A percentile compares a stretch with the other conserved stretches of the same genome.
phyloP scores from a whole-genome alignment of 2,113 vertebrate species.

The Pan paniscus region DNA sequence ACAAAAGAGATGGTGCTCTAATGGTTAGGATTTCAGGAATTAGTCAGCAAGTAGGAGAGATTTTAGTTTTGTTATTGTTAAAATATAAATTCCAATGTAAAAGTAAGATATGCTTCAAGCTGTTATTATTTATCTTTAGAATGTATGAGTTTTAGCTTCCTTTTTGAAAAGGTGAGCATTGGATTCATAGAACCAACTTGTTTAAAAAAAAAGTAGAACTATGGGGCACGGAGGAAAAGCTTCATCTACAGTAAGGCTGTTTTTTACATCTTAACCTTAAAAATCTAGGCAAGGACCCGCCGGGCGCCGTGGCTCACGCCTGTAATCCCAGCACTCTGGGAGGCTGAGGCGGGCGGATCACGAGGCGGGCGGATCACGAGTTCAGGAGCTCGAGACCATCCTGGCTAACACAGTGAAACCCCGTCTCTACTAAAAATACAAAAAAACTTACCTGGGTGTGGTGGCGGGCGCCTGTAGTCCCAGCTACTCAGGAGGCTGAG shows the following conservation, averaged over 20 bases:
- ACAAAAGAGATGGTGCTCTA: not conserved
- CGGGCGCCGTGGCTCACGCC: no score
- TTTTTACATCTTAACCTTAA: not conserved
- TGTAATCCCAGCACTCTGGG: no score
- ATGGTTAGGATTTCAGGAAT: not conserved
- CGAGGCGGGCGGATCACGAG: no score
- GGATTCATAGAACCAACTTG: not conserved
- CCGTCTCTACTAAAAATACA: no score
- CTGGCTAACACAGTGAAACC: no score
- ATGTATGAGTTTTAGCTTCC: not conserved
- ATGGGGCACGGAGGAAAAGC: not conserved
- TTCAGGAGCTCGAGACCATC: no score
- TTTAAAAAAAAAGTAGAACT: not conserved
- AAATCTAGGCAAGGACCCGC: not conserved
- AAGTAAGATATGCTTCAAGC: not conserved
- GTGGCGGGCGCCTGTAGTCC: no score
- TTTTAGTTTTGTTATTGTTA: constrained; percentile 27
- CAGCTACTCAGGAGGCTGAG: no score
- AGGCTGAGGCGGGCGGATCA: no score
- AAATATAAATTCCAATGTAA: not conserved
- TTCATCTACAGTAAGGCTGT: not conserved
- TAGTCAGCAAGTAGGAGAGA: not conserved
- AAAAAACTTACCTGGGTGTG: no score
- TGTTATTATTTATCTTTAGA: not conserved
- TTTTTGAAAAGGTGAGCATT: not conserved